phyloP scores from a whole-genome alignment of 2,113 vertebrate genomes.

The Eulacestoma nigropectus region DNA sequence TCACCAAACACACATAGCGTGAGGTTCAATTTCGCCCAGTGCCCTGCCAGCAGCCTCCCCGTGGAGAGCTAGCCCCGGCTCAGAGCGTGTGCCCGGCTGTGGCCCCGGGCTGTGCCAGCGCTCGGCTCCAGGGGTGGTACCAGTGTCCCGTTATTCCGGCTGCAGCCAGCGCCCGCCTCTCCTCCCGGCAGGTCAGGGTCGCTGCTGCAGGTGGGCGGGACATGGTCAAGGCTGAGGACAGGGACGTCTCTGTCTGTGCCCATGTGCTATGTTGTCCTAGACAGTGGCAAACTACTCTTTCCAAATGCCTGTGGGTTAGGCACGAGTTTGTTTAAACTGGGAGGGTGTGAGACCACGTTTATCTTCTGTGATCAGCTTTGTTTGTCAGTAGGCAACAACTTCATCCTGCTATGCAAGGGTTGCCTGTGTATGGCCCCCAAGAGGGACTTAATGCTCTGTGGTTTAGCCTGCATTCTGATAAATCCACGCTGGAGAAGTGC shows the following conservation, averaged over 20 bases:
- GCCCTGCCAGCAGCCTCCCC: not conserved
- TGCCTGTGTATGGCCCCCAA: not conserved
- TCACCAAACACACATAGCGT: accelerated
- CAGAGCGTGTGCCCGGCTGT: not conserved
- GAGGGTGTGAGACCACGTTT: not conserved
- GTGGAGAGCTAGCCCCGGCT: not conserved
- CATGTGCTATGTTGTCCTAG: accelerated
- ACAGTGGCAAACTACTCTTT: not conserved
- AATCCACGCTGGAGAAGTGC: not conserved
- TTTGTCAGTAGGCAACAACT: not conserved
- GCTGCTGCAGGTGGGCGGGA: accelerated
- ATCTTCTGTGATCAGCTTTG: not conserved
- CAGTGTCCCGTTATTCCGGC: not conserved
- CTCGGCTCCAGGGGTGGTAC: too few relatives aligned
- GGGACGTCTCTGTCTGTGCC: not conserved
- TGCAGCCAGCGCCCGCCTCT: not conserved
- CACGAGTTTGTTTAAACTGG: not conserved
- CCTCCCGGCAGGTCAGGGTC: accelerated
- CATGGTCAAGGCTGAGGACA: accelerated
- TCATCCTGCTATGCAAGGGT: not conserved
- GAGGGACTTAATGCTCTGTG: not conserved
- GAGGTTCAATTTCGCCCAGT: not conserved
- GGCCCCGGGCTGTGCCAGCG: too few relatives aligned
- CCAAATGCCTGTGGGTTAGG: not conserved
- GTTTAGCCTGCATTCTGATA: not conserved